A percentile compares a stretch with the other conserved stretches of the same genome.
phyloP scores from a whole-genome alignment of 2,888 invertebrate species.

The Diachrysia chrysitis region DNA sequence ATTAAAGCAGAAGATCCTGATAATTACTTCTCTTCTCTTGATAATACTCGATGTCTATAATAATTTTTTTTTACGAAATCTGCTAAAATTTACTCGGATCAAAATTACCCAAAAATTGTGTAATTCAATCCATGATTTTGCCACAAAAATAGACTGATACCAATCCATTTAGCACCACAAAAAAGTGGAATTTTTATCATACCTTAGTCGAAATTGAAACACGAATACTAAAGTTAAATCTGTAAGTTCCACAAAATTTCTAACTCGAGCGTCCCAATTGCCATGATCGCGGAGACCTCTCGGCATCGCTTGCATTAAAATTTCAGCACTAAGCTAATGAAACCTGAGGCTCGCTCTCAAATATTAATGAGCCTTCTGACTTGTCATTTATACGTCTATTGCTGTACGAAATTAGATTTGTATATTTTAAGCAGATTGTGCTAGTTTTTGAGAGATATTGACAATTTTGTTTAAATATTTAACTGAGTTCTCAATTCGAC shows the following conservation, averaged over 20 bases:
- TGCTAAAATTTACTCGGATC: no score
- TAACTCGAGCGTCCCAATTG: constrained; percentile 9
- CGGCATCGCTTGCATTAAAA: constrained; percentile 64
- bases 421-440: constrained; percentile 34
- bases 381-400: constrained; percentile 45
- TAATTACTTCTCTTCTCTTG: no score
- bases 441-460: constrained; percentile 12
- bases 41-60: no score
- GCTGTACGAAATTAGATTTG: constrained; percentile 35
- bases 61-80: no score
- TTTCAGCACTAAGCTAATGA: constrained; percentile 70
- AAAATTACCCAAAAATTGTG: no score
- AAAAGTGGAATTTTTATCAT: neutral
- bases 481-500: no score
- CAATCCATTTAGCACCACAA: neutral
- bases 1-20: no score
- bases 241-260: neutral
- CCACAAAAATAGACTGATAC: neutral
- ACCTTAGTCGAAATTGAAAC: neutral
- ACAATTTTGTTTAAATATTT: neutral
- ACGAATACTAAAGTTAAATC: constrained; percentile 1
- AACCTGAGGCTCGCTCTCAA: constrained; percentile 62
- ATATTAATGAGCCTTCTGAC: constrained; percentile 59
- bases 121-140: no score
- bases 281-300: constrained; percentile 11